These are phyloP conservation scores for Frankliniella fusca DNA, from an alignment of 2,888 invertebrate genomes.

Conservation along the genomic window DNA sequence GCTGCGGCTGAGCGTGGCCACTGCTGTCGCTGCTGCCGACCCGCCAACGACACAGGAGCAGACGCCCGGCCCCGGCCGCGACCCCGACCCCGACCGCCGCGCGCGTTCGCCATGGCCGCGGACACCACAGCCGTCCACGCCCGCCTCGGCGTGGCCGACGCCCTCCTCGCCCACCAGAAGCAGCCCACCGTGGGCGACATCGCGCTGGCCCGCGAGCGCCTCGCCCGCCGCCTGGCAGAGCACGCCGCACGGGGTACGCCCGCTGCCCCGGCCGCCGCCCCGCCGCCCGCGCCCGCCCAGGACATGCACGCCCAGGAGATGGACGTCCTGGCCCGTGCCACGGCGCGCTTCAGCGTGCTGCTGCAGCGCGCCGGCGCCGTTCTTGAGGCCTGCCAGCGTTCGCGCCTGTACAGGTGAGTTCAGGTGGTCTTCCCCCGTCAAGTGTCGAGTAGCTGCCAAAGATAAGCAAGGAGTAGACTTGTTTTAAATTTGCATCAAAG, in stretches of 20 bases:
- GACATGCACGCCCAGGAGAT: not conserved
- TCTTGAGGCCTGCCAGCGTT: not conserved
- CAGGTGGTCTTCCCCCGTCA: too few species aligned
- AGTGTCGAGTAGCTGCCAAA: too few species aligned
- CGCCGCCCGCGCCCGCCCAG: not conserved
- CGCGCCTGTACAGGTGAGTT: not conserved
- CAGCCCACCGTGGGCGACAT: not conserved
- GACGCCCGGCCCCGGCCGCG: not conserved
- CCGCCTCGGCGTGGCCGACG: not conserved
- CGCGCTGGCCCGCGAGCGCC: not conserved
- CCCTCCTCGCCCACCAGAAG: not conserved
- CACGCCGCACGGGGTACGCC: not conserved
- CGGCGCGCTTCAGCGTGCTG: not conserved
- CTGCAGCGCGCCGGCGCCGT: not conserved
- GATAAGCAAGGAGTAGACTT: too few species aligned
- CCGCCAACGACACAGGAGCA: not conserved
- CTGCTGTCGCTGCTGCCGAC: not conserved
- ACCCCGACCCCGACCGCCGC: not conserved
- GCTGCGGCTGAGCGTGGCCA: not conserved
- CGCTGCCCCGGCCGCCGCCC: not conserved
- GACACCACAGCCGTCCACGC: not conserved
- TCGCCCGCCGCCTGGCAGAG: not conserved
- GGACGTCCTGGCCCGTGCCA: not conserved
- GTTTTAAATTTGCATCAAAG: too few species aligned
- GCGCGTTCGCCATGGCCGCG: not conserved